Percentiles rank a stretch among this genome's conserved stretches.
phyloP scores from a whole-genome alignment of 2,113 vertebrate genomes.

The Psophia crepitans region DNA sequence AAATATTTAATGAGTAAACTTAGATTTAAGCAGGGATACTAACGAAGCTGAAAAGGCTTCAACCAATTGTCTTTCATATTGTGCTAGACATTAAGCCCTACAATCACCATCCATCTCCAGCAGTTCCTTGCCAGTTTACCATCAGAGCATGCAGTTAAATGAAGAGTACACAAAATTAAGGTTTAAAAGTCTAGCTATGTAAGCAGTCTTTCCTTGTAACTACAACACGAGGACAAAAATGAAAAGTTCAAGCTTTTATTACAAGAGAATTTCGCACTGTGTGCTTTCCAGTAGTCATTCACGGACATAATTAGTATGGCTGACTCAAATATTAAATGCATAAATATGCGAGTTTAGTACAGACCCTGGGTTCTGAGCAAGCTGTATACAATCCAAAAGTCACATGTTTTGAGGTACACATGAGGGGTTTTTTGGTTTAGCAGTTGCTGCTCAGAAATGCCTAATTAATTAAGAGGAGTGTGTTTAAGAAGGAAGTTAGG shows the following conservation, averaged over 20 bases:
- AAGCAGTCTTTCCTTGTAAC: neutral
- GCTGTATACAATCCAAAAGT: neutral
- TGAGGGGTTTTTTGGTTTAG: neutral
- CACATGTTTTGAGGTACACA: neutral
- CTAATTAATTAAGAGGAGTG: neutral
- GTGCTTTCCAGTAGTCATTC: neutral
- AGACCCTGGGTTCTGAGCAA: conserved; percentile 6
- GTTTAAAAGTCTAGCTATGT: neutral
- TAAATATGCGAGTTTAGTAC: neutral
- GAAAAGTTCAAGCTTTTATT: neutral
- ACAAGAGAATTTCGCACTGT: neutral
- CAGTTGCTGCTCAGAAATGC: neutral
- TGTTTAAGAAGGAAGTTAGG: neutral
- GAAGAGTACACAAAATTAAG: neutral
- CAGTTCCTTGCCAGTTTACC: neutral
- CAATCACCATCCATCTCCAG: neutral
- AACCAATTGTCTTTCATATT: neutral
- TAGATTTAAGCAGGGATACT: neutral
- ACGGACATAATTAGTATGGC: neutral
- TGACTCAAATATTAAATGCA: neutral
- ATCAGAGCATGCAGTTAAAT: conserved; percentile 8
- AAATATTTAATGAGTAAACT: neutral
- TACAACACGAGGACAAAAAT: neutral
- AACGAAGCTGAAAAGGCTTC: neutral
- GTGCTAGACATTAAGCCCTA: neutral